Conservation (phyloP, 2,797 vertebrate species). For the Melanotaenia maccullochi region DNA sequence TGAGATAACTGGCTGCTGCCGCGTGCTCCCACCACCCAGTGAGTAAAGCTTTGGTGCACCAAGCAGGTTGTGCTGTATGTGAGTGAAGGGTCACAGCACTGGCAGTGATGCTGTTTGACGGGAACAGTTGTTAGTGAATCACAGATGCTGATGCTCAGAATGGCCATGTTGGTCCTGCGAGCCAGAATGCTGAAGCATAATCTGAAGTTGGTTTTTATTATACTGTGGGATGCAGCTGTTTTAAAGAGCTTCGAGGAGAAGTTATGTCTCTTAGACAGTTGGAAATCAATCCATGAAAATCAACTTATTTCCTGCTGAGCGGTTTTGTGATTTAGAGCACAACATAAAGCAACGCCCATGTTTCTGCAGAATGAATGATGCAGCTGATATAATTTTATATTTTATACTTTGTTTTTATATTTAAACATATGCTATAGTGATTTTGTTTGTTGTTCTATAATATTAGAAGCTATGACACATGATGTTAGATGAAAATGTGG, state of each 20-base stretch:
- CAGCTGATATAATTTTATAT: neutral
- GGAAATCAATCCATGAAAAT: slow-evolving; percentile 9
- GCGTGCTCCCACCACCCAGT: slow-evolving; percentile 5
- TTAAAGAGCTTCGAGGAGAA: neutral
- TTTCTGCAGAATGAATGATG: slow-evolving; percentile 1
- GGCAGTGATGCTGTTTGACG: slow-evolving; percentile 47
- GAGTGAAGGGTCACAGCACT: slow-evolving; percentile 47
- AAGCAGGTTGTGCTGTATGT: slow-evolving; percentile 17
- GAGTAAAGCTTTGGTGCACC: slow-evolving; percentile 33
- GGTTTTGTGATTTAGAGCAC: neutral
- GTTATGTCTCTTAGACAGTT: slow-evolving; percentile 8
- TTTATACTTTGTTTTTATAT: neutral
- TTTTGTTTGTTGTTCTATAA: neutral
- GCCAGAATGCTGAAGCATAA: slow-evolving; percentile 36
- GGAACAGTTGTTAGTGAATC: slow-evolving; percentile 58
- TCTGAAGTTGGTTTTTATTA: slow-evolving; percentile 25
- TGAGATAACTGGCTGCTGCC: slow-evolving; percentile 10
- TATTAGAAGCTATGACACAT: slow-evolving; percentile 33
- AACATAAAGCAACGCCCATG: neutral
- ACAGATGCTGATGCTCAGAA: slow-evolving; percentile 16
- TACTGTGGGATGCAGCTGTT: neutral
- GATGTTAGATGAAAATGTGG: slow-evolving; percentile 20
- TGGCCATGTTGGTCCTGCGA: slow-evolving; percentile 31
- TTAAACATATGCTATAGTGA: slow-evolving; percentile 10
- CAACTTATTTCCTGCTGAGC: neutral